These are phyloP conservation scores for Neostethus bicornis DNA, from an alignment of 2,797 vertebrate genomes.

Conservation along the genomic window DNA sequence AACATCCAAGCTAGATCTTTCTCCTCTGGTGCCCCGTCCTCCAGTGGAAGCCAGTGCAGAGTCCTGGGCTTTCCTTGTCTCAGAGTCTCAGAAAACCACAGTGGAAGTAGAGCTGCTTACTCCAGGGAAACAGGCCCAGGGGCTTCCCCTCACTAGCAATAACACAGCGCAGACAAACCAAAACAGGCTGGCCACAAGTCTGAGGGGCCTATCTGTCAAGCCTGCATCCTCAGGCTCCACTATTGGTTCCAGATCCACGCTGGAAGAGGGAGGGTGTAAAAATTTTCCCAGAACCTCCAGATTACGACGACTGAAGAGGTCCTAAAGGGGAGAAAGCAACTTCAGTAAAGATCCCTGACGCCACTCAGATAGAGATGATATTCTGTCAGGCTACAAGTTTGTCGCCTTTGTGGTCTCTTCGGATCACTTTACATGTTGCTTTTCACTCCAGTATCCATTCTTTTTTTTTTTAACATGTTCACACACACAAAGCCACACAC, in stretches of 20 bases:
- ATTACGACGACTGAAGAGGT: constrained; percentile 80
- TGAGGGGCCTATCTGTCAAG: constrained; percentile 79
- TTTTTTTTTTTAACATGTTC: constrained; percentile 41
- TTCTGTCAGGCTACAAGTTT: constrained; percentile 64
- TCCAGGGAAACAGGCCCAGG: constrained; percentile 78
- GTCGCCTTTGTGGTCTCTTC: constrained; percentile 51
- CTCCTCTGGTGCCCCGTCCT: constrained; percentile 61
- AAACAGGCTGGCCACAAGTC: constrained; percentile 75
- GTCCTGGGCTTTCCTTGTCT: constrained; percentile 74
- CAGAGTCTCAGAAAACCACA: constrained; percentile 71
- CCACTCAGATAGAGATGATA: constrained; percentile 70
- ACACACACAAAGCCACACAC: constrained; percentile 36
- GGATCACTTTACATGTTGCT: constrained; percentile 49
- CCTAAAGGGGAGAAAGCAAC: constrained; percentile 60
- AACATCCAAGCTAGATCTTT: constrained; percentile 60
- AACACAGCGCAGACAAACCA: constrained; percentile 79
- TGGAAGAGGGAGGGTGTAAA: constrained; percentile 69
- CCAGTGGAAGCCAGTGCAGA: constrained; percentile 55
- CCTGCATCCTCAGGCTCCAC: constrained; percentile 70
- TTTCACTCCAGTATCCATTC: constrained; percentile 38
- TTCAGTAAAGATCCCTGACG: constrained; percentile 70
- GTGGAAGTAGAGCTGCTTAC: constrained; percentile 82
- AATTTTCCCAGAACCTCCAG: constrained; percentile 81
- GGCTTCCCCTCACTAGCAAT: constrained; percentile 75
- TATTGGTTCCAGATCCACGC: constrained; percentile 73